These are phyloP conservation scores for Pinctada fucata DNA, from an alignment of 2,888 invertebrate species.

Conservation along the genomic window DNA sequence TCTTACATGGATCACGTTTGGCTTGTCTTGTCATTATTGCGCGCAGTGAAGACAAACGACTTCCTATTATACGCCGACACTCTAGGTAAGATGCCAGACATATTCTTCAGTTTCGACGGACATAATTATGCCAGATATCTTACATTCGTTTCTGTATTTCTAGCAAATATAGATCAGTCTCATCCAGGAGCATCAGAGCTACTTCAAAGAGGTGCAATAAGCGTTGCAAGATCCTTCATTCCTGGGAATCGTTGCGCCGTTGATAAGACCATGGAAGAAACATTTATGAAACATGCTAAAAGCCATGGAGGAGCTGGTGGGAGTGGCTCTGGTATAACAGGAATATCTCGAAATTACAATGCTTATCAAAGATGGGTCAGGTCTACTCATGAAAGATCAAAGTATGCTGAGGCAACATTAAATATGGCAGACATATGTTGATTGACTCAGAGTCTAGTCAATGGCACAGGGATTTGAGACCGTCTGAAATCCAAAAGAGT, in stretches of 20 bases:
- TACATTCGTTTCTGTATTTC: slow-evolving; percentile 38
- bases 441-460: slow-evolving; percentile 5
- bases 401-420: slow-evolving; percentile 34
- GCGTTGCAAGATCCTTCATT: slow-evolving; percentile 52
- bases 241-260: slow-evolving; percentile 50
- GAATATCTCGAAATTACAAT: slow-evolving; percentile 37
- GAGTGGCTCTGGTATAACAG: slow-evolving; percentile 40
- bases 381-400: slow-evolving; percentile 33
- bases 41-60: slow-evolving; percentile 42
- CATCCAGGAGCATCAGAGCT: slow-evolving; percentile 45
- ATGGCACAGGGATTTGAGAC: slow-evolving; percentile 42
- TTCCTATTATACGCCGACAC: slow-evolving; percentile 34
- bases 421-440: slow-evolving; percentile 44
- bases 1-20: slow-evolving; percentile 45
- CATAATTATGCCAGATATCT: slow-evolving; percentile 51
- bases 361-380: slow-evolving; percentile 47
- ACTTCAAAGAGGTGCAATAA: slow-evolving; percentile 43
- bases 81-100: slow-evolving; percentile 35
- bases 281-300: slow-evolving; percentile 38
- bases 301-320: slow-evolving; percentile 39
- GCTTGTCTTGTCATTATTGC: slow-evolving; percentile 36
- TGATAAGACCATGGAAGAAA: slow-evolving; percentile 47
- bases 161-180: slow-evolving; percentile 46
- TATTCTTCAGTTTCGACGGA: slow-evolving; percentile 50
- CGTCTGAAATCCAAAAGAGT: slow-evolving; percentile 42